Evolutionary conservation across 1,140 invertebrate genomes (phyloP), one percentile per base, ranked within the genome.

Genomic region (Dryas iulia): DNA sequence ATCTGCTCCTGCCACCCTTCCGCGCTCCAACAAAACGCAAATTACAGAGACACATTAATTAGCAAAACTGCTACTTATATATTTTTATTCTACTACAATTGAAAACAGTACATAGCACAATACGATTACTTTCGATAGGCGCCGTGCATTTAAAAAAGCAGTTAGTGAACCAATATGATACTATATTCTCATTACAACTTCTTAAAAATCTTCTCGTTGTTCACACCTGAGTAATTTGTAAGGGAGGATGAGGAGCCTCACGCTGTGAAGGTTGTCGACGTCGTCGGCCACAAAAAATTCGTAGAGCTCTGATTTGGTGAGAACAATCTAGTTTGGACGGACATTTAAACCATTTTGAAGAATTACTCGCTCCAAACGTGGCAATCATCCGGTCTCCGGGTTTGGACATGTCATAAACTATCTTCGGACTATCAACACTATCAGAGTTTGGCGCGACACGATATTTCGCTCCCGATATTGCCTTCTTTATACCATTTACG

Each of bases 151-250:
- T 18, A 64, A 35, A 3, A 31, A 68, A 68, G 35, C 35, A n/a
- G 35, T 14, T 14, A 39, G 14, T 39, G 1, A 14, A 12, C n/a
- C 12, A 39, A 39, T 39, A 2, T 14, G n/a, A 14, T 39, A 12
- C 2, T 39, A 1, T 21, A 47, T 39, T 60, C 2, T 26, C 26
- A 52, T 5, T 11, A 52, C 11, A 1, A 47, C n/a, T 52, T 39
- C 35, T 61, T 61, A 10, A 28, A 61, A 33, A 66, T 67, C 67
- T 70, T 64, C 66, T 59, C n/a, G 14, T 21, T 52, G 53, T 65
- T 88, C 86, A 91, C 85, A 91, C 89, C 89, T 91, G 89, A 72
- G 87, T 90, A 70, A 89, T 86, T 76, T 90, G 87, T 64, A 89
- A 79, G 11, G 82, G 79, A 10, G 81, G 75, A 11, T 81, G 81